Evolutionary conservation across 1,140 invertebrate genomes (phyloP).

Genomic region (Sesamia nonagrioides): DNA sequence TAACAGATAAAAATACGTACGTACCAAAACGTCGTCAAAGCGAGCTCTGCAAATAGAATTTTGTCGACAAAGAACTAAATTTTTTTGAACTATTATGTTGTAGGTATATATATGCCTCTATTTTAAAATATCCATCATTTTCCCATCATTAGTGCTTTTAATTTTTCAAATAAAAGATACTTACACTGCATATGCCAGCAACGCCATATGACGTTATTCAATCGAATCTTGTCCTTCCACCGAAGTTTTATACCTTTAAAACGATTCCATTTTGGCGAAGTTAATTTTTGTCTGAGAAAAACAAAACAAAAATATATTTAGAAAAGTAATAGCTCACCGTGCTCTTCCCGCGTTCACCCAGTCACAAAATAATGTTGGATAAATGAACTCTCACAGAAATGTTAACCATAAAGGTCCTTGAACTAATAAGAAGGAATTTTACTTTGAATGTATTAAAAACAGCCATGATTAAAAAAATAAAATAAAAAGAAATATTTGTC

Average conservation of each 20-base stretch:
- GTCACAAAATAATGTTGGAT: conserved; percentile 74
- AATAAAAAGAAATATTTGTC: conserved; percentile 61
- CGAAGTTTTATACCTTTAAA: conserved; percentile 99
- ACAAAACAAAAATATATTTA: conserved; percentile 66
- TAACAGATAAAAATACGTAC: no score
- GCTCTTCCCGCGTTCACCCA: conserved; percentile 58
- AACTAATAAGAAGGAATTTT: conserved; percentile 74
- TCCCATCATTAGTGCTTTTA: neutral
- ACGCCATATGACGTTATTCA: conserved; percentile 99
- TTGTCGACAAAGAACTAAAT: neutral
- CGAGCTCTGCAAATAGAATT: neutral
- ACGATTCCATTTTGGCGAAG: conserved; percentile 99
- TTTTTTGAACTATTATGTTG: neutral
- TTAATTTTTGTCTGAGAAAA: conserved; percentile 97
- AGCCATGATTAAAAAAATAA: conserved; percentile 62
- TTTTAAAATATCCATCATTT: neutral
- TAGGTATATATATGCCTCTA: no score
- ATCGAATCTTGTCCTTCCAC: conserved; percentile 99
- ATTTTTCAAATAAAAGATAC: conserved; percentile 70
- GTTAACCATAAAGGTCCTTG: conserved; percentile 75
- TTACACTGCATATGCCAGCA: conserved; percentile 99
- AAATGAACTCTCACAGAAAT: conserved; percentile 66
- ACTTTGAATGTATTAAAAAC: conserved; percentile 57
- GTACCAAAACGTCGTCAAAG: neutral
- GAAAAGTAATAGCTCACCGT: conserved; percentile 70